Percentiles rank a stretch among this genome's conserved stretches.
Evolutionary conservation across 2,797 vertebrate genomes (phyloP).

Genomic region (Capromys pilorides): DNA sequence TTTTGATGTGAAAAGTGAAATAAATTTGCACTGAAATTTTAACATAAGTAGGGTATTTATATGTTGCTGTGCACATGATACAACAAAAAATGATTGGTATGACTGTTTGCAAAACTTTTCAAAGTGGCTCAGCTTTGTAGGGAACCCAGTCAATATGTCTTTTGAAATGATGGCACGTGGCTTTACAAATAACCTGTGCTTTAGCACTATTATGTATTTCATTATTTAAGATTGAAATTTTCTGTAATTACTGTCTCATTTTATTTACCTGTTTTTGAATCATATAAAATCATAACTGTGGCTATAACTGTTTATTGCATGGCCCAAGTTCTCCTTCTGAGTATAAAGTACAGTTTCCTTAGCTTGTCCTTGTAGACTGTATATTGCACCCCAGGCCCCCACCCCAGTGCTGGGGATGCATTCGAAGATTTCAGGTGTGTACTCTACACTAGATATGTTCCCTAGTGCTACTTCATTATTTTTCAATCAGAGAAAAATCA

Average conservation of each 20-base stretch:
- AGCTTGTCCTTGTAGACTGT: not conserved
- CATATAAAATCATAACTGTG: not conserved
- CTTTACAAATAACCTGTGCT: constrained; percentile 5
- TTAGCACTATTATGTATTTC: constrained; percentile 1
- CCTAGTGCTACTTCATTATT: not conserved
- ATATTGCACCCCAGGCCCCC: not conserved
- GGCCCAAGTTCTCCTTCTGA: not conserved
- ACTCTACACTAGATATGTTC: not conserved
- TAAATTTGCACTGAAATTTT: not conserved
- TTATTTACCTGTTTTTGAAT: not conserved
- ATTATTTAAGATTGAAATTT: constrained; percentile 39
- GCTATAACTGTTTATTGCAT: not conserved
- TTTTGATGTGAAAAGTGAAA: constrained; percentile 39
- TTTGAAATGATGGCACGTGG: not conserved
- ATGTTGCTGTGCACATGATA: not conserved
- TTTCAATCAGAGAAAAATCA: not conserved
- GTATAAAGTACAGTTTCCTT: constrained; percentile 6
- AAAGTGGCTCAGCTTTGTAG: not conserved
- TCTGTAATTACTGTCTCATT: constrained; percentile 32
- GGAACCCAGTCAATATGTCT: not conserved
- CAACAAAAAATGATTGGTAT: not conserved
- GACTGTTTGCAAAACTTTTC: not conserved
- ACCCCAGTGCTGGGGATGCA: not conserved
- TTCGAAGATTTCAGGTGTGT: not conserved
- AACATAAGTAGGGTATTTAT: not conserved